Percentiles rank a stretch among this genome's conserved stretches.
phyloP scores from a whole-genome alignment of 2,113 vertebrate species.

The Emydura subglobosa region DNA sequence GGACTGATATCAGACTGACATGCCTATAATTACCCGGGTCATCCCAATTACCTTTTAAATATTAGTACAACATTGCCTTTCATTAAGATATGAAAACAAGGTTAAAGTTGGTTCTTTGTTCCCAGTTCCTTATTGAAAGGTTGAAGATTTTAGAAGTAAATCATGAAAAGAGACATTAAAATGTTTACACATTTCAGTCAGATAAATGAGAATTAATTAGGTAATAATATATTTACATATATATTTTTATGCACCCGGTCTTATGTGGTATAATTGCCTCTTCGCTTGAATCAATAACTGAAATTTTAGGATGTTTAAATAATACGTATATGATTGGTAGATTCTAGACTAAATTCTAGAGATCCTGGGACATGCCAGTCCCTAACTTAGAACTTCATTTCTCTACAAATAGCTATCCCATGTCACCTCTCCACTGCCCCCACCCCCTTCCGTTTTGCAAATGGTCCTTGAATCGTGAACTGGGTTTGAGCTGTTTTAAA shows the following conservation, averaged over 20 bases:
- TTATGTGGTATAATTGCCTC: neutral
- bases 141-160: neutral
- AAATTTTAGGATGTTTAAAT: neutral
- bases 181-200: neutral
- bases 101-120: neutral
- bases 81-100: neutral
- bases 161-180: neutral
- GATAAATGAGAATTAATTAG: rapidly evolving
- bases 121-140: neutral
- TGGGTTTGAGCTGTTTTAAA: neutral
- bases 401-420: neutral
- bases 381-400: neutral
- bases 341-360: neutral
- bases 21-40: neutral
- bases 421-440: neutral
- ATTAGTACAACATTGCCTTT: neutral
- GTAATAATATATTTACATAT: neutral
- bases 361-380: neutral
- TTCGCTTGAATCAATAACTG: neutral
- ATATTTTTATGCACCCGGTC: neutral
- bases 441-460: neutral
- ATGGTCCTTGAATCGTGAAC: neutral
- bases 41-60: neutral
- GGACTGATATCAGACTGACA: neutral
- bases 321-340: neutral